Conservation (phyloP, 2,888 invertebrate species). For the Perizoma flavofasciatum region DNA sequence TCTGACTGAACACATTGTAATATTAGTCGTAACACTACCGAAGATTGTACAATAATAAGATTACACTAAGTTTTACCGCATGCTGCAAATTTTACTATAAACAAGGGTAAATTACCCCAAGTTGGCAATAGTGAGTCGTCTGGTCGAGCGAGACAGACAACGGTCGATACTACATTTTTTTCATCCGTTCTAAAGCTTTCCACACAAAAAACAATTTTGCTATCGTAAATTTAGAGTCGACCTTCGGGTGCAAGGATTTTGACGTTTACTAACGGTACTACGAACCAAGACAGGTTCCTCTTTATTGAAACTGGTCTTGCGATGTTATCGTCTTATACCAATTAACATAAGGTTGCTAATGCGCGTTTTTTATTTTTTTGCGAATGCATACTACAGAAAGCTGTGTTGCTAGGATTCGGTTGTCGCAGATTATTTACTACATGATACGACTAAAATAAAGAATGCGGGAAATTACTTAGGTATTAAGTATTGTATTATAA, state of each 20-base stretch:
- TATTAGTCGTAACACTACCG: no score
- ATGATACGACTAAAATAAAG: no score
- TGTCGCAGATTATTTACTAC: not conserved
- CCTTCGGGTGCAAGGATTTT: constrained; percentile 9
- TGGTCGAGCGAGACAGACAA: constrained; percentile 47
- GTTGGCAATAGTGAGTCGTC: constrained; percentile 32
- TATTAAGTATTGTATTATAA: no score
- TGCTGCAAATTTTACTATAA: no score
- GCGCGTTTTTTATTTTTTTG: constrained; percentile 1
- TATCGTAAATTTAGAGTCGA: not conserved
- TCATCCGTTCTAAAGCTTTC: constrained; percentile 10
- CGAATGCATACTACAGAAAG: constrained; percentile 7
- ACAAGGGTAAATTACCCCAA: no score
- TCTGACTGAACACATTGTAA: no score
- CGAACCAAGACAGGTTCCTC: constrained; percentile 24
- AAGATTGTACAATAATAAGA: no score
- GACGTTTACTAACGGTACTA: constrained; percentile 16
- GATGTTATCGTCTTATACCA: constrained; percentile 18
- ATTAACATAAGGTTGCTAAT: constrained; percentile 19
- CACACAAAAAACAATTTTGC: constrained; percentile 3
- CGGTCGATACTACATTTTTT: constrained; percentile 55
- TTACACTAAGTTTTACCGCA: no score
- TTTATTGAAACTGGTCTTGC: constrained; percentile 17
- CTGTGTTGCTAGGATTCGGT: constrained; percentile 2
- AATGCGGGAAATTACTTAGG: no score